These are phyloP conservation scores for Muntiacus muntjak DNA, from an alignment of 2,113 vertebrate species.

Conservation along the genomic window DNA sequence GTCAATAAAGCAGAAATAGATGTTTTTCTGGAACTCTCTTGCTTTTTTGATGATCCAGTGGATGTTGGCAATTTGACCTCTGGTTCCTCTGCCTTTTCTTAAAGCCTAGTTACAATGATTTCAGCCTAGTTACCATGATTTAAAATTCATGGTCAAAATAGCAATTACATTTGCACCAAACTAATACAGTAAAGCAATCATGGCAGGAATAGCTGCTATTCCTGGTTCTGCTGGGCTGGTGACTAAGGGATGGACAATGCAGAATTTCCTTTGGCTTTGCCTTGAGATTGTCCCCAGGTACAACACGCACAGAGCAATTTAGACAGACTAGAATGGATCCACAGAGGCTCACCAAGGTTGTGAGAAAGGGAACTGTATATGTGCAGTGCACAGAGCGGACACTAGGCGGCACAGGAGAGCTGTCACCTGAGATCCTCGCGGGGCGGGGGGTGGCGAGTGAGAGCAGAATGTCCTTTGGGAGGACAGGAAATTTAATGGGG, in stretches of 20 bases:
- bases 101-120: not conserved
- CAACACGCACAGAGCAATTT: rapidly evolving
- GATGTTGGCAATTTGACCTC: not conserved
- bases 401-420: not conserved
- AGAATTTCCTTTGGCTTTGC: not conserved
- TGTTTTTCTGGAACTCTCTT: not conserved
- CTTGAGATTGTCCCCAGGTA: not conserved
- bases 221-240: not conserved
- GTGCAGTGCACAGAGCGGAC: not conserved
- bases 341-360: not conserved
- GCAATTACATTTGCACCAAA: not conserved
- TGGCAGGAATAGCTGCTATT: not conserved
- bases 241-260: not conserved
- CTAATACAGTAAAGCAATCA: not conserved
- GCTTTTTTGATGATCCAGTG: not conserved
- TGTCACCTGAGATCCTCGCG: no score
- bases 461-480: not conserved
- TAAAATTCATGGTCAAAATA: not conserved
- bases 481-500: not conserved
- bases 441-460: rapidly evolving
- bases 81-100: not conserved
- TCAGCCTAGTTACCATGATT: not conserved
- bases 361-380: not conserved
- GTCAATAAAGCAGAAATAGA: not conserved
- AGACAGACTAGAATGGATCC: not conserved